Base-by-base conservation (phyloP, 2,888 invertebrate genomes). In the Phortica okadai region DNA sequence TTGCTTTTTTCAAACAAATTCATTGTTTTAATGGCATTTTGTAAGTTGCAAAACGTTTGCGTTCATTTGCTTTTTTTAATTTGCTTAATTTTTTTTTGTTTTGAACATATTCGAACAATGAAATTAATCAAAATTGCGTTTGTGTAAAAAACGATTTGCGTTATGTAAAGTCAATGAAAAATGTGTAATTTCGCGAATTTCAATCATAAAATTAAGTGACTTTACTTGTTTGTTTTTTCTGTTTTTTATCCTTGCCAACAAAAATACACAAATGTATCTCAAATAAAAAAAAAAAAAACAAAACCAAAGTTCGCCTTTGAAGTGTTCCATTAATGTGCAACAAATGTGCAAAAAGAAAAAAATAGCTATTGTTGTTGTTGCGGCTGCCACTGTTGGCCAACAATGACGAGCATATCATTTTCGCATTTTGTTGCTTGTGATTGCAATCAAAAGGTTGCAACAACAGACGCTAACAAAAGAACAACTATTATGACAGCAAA, bases 11-110 rank as follows among this genome's bases (percentile, higher is more conserved):
- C 8, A 8, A 50, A 50, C 2, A 16, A 72, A 54, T 72, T 56
- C 70, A 56, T 72, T 72, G 54, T 72, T 54, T 54, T 72, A 72
- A 72, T 72, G 54, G 70, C n/a, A 33, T 72, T 72, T 72, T 66
- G 6, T 66, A 25, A 16, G 10, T 25, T 16, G 62, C 25, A 50
- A 50, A 50, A 50, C 50, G 50, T 62, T 62, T 59, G 59, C 7
- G 59, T 59, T 59, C 45, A 45, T 59, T 16, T 62, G 25, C 10
- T 21, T 21, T 62, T 21, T 62, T 1, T 25, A 21, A 21, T 21
- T 21, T 21, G 21, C 21, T 21, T n/a, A n/a, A 6, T 16, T 59
- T 21, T 59, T 21, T 59, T 16, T 59, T 14, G 6, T 59, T n/a
- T 62, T 56, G n/a, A 10, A 56, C 33, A 33, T 33, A 5, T 33